phyloP scores from a whole-genome alignment of 1,140 invertebrate genomes.

The Euwallacea fornicatus region DNA sequence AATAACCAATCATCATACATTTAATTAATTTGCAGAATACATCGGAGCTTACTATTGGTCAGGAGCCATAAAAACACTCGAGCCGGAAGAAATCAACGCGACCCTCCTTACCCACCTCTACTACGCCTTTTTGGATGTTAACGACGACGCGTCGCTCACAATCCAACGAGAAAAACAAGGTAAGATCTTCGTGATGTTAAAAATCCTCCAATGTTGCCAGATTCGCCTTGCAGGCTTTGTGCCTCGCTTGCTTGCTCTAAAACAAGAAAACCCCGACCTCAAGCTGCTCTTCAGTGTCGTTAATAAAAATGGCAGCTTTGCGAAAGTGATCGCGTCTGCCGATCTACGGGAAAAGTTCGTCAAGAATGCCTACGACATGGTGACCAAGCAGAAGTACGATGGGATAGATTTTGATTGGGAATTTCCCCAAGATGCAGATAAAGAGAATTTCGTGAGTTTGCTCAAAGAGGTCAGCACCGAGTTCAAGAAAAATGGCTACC shows the following conservation, averaged over 20 bases:
- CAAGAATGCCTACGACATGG: constrained; percentile 22
- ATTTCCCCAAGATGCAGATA: constrained; percentile 30
- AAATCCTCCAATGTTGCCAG: background rate
- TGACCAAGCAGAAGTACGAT: constrained; percentile 55
- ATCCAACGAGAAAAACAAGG: constrained; percentile 59
- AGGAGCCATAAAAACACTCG: constrained; percentile 2
- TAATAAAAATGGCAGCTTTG: constrained; percentile 47
- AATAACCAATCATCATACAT: background rate
- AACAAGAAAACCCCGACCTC: constrained; percentile 61
- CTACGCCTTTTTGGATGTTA: constrained; percentile 69
- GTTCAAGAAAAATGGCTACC: constrained; percentile 39
- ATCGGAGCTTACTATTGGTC: constrained; percentile 30
- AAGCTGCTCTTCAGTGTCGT: constrained; percentile 74
- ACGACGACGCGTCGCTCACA: constrained; percentile 55
- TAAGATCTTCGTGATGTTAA: background rate
- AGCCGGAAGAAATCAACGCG: constrained; percentile 67
- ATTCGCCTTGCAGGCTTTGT: constrained; percentile 24
- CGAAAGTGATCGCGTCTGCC: constrained; percentile 27
- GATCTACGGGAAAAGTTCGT: constrained; percentile 25
- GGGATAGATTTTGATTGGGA: constrained; percentile 58
- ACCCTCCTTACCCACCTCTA: constrained; percentile 73
- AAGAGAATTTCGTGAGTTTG: constrained; percentile 40
- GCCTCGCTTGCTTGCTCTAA: constrained; percentile 58
- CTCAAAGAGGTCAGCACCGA: constrained; percentile 40
- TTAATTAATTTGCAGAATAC: constrained; percentile 14